Conservation (phyloP, 2,888 invertebrate species). For the Plebejus argus region DNA sequence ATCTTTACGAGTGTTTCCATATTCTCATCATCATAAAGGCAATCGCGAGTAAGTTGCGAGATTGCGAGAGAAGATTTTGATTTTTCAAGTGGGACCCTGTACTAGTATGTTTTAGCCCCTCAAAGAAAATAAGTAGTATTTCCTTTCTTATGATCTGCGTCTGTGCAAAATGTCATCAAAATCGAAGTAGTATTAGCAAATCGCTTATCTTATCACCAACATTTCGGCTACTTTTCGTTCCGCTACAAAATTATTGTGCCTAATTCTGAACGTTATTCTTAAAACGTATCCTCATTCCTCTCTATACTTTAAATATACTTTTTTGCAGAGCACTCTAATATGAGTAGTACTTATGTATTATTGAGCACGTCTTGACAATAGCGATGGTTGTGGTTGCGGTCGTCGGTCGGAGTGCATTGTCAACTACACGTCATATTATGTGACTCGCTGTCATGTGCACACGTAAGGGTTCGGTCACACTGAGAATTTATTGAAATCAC, state of each 20-base stretch:
- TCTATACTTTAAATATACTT: neutral
- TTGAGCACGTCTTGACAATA: slow-evolving; percentile 19
- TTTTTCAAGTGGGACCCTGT: no score
- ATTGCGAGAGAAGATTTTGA: no score
- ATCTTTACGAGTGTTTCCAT: no score
- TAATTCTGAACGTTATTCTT: neutral
- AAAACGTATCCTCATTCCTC: neutral
- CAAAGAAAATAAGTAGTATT: no score
- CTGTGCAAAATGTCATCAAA: no score
- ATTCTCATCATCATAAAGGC: no score
- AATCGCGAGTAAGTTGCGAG: no score
- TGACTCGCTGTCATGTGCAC: neutral
- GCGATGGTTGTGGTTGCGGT: slow-evolving; percentile 30
- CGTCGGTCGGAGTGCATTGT: slow-evolving; percentile 37
- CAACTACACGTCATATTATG: slow-evolving; percentile 12
- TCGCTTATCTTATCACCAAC: no score
- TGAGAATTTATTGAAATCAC: neutral
- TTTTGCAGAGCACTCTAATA: neutral
- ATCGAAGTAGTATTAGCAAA: no score
- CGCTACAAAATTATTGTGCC: neutral
- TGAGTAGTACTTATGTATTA: neutral
- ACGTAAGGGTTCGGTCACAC: neutral
- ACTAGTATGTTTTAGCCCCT: no score
- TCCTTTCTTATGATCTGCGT: no score
- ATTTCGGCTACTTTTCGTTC: no score